Evolutionary conservation across 2,113 vertebrate species (phyloP), one percentile per base, ranked within the genome.

Genomic region (Lagenorhynchus albirostris): DNA sequence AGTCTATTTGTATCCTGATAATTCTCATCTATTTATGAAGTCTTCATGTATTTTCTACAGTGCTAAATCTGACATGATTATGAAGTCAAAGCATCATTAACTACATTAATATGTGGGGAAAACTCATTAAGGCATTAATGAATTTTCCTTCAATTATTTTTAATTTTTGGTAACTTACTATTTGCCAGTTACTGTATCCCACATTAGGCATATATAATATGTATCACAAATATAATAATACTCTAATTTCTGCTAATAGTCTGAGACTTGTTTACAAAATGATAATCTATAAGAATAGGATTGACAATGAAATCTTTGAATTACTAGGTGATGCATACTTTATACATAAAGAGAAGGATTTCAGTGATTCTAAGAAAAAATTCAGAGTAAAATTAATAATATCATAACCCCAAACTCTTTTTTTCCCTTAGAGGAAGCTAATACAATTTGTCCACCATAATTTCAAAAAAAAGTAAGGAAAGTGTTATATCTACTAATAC

Each of bases 11-110:
- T 84, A 97, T 89, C 44, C 82, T 97, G 97, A 96, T 80, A 89
- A 96, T 93, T 97, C 88, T 94, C 65, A 94, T 97, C 67, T 88
- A 92, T 80, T 97, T 96, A 98, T 88, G 70, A 98, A 97, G 58
- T 20, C 0, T 97, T 97, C 92, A 93, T 95, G 58, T 97, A 83
- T 29, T 98, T 98, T 89, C 18, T 95, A 79, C 83, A 96, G 33
- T 96, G 93, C 17, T 89, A 89, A 96, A 96, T 97, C 96, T 92
- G 71, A 97, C 89, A 96, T 97, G 90, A 94, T 95, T 95, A 89
- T 96, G 44, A 94, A 85, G 89, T 95, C 63, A 95, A 96, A 97
- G 89, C 81, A 96, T 98, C 95, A 98, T 80, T 91, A 94, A 67
- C 33, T 89, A 1, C 17, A 73, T 76, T 92, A 62, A 81, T 87